A percentile compares a stretch with the other conserved stretches of the same genome.
Evolutionary conservation across 1,140 invertebrate species (phyloP).

Genomic region (Trissolcus basalis): DNA sequence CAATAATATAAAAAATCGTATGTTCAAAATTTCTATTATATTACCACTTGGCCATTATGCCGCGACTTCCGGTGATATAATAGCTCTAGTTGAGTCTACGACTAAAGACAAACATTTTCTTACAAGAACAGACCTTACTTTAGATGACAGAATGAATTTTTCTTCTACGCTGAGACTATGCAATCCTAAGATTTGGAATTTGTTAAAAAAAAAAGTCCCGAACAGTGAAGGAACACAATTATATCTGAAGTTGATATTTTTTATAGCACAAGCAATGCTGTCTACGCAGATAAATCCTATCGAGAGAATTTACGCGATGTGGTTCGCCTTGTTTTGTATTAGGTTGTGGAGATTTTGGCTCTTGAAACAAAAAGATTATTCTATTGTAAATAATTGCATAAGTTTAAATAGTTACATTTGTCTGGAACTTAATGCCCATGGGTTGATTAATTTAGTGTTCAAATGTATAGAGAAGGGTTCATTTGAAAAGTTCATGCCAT

Average conservation of each 20-base stretch:
- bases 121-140: conserved; percentile 31
- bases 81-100: conserved; percentile 9
- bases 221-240: conserved; percentile 22
- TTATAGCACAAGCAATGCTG: conserved; percentile 5
- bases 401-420: conserved; percentile 21
- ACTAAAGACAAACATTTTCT: conserved; percentile 49
- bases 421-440: conserved; percentile 32
- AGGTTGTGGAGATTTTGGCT: conserved; percentile 31
- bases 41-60: conserved; percentile 31
- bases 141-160: conserved; percentile 50
- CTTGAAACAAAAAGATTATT: conserved; percentile 13
- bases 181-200: conserved; percentile 29
- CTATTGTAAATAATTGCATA: conserved; percentile 23
- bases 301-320: conserved; percentile 30
- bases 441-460: conserved; percentile 29
- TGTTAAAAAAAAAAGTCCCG: conserved; percentile 29
- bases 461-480: conserved; percentile 6
- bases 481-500: conserved; percentile 22
- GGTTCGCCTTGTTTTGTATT: conserved; percentile 26
- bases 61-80: conserved; percentile 24
- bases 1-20: conserved; percentile 21
- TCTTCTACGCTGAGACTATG: conserved; percentile 25
- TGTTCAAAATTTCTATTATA: conserved; percentile 41
- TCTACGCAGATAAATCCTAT: conserved; percentile 13
- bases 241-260: conserved; percentile 28